Conservation (phyloP, 1,140 invertebrate genomes). For the Calliphora vicina region DNA sequence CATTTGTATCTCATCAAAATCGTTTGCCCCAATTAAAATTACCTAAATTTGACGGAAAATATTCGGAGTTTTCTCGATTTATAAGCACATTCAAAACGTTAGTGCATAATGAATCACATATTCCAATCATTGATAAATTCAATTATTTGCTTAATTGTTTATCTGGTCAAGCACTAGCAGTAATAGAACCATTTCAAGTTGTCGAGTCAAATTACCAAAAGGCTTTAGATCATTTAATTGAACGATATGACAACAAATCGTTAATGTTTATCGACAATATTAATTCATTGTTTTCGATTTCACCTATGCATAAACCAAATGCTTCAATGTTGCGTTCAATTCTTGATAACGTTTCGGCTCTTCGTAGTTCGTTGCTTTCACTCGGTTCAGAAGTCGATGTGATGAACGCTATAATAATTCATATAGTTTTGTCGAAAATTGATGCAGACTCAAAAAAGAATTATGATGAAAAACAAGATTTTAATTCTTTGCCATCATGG, state of each 20-base stretch:
- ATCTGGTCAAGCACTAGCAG: conserved; percentile 7
- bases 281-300: neutral
- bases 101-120: neutral
- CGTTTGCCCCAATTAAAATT: conserved; percentile 14
- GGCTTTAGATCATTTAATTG: conserved; percentile 3
- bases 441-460: neutral
- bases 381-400: neutral
- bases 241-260: conserved; percentile 28
- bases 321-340: neutral
- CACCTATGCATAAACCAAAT: neutral
- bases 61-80: conserved; percentile 4
- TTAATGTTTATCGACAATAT: conserved; percentile 24
- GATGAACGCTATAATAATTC: conserved; percentile 25
- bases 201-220: conserved; percentile 19
- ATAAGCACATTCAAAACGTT: neutral
- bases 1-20: neutral
- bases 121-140: conserved; percentile 22
- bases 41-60: conserved; percentile 26
- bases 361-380: neutral
- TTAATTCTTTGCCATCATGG: conserved; percentile 19
- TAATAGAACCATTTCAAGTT: conserved; percentile 16
- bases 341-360: neutral
- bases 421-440: conserved; percentile 20
- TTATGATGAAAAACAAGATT: conserved; percentile 33
- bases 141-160: conserved; percentile 28